phyloP scores from a whole-genome alignment of 92 coral and sea anemone species.

The Micromussa lordhowensis region DNA sequence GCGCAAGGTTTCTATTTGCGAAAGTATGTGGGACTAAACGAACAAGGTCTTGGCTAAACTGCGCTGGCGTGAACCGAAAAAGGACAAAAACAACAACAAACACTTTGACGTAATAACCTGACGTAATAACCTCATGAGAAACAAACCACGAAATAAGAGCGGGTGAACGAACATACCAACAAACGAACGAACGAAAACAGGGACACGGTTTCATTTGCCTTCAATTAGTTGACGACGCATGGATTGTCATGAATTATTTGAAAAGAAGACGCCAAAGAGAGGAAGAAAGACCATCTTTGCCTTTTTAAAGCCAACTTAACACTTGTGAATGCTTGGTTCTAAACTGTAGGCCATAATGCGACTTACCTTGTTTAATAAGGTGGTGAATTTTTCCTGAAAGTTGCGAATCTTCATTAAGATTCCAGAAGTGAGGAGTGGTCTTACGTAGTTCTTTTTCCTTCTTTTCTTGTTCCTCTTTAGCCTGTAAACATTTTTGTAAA shows the following conservation, averaged over 20 bases:
- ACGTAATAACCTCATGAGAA: not conserved
- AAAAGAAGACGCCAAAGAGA: not conserved
- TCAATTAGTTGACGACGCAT: no score
- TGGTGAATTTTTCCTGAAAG: slow-evolving; percentile 85
- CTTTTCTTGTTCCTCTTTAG: slow-evolving; percentile 87
- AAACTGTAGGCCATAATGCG: not conserved
- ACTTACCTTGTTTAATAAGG: slow-evolving; percentile 82
- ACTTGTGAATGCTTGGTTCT: not conserved
- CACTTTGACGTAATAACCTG: no score
- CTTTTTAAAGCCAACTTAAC: not conserved
- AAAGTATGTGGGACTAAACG: no score
- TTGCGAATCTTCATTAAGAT: slow-evolving; percentile 91
- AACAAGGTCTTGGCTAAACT: no score
- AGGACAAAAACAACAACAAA: no score
- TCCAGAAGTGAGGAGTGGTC: slow-evolving; percentile 93
- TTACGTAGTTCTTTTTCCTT: slow-evolving; percentile 85
- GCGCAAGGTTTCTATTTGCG: not conserved
- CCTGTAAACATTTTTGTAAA: slow-evolving; percentile 62
- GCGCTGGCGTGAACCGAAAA: no score
- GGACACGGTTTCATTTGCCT: not conserved
- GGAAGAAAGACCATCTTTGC: not conserved
- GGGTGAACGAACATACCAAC: not conserved
- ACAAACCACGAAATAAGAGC: not conserved
- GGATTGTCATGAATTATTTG: not conserved
- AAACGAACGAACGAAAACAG: not conserved